Base-by-base conservation (phyloP, 2,113 vertebrate genomes). In the Sitta europaea region DNA sequence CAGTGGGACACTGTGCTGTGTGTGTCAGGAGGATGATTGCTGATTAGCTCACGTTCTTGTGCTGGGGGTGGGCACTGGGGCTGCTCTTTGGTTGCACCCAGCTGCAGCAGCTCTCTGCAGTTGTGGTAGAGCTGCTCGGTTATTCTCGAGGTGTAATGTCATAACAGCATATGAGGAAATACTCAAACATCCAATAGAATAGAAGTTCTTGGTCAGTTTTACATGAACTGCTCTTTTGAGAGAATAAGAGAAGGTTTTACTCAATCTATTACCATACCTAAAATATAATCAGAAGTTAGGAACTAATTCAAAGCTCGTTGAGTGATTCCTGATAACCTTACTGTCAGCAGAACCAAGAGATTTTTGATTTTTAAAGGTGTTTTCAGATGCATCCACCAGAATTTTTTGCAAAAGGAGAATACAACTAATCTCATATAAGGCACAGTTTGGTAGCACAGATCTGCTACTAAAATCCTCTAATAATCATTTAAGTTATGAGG, bases 281-380 rank as follows among this genome's bases (percentile, higher is more conserved):
- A 77, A 87, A 78, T 78, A 14, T 35, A 66, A 70, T 35, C 55
- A 72, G 43, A n/a, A 82, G 33, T 72, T 72, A 71, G 61, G 57
- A 85, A 36, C 28, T 23, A 43, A 45, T 74, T 71, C 62, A 74
- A 33, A 77, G 51, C 59, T 83, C 13, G 1, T 9, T 54, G 38
- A 73, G 55, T 58, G 63, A 47, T 58, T 62, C 33, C 47, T 50
- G 29, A 17, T 82, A 36, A 86, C 33, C 33, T 80, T 9, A 1
- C 48, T 80, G 45, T 25, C 47, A 62, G 50, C 38, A 71, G 66
- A 84, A 36, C 31, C 45, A 22, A 57, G 45, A 33, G 9, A 40
- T 58, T 27, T 74, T 94, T 83, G n/a, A 50, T 86, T 86, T 61
- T 59, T 86, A 80, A 86, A 71, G 43, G 17, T 71, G 9, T 36